Base-by-base conservation (phyloP, 2,113 vertebrate species). In the Mus pahari region DNA sequence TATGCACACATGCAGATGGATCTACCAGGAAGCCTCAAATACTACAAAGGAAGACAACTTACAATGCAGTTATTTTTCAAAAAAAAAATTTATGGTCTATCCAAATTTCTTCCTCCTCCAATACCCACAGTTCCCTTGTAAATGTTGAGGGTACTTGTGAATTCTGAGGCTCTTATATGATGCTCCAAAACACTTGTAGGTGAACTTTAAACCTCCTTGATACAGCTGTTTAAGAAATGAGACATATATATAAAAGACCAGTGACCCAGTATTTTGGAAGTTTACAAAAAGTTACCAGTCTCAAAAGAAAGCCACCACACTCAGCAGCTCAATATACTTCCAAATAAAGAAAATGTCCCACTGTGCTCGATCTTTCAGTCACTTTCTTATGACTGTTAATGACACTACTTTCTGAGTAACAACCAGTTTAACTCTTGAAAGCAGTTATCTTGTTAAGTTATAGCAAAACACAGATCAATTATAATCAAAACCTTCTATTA, bases 11-110 rank as follows among this genome's bases (percentile, higher is more conserved):
- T 48, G 73, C 70, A 91, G 62, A 39, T 39, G 82, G 36, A 55
- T 68, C 86, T 71, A 96, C 39, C 48, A 71, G 0, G 16, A 78
- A 94, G 82, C 92, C 74, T 55, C 90, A 96, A 92, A 95, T 81
- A 73, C 82, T 70, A 64, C 24, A 82, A 66, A 68, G 71, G 82
- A 60, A 96, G 71, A 82, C 89, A 94, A 91, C 83, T 91, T 77
- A 66, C 0, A 24, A 87, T 82, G 91, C 45, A 75, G 31, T 9
- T n/a, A 62, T 88, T 90, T 33, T 68, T 68, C 33, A 5, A 3
- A 28, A 28, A 64, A 39, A 73, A 73, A 74, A 45, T 84, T 92
- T 28, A 31, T 75, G 12, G 45, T 96, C 62, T 73, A 70, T 92
- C 66, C 70, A 91, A 95, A 33, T 89, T 81, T 92, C 53, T 88